Evolutionary conservation across 1,140 invertebrate genomes (phyloP).

Genomic region (Macrocentrus cingulum): DNA sequence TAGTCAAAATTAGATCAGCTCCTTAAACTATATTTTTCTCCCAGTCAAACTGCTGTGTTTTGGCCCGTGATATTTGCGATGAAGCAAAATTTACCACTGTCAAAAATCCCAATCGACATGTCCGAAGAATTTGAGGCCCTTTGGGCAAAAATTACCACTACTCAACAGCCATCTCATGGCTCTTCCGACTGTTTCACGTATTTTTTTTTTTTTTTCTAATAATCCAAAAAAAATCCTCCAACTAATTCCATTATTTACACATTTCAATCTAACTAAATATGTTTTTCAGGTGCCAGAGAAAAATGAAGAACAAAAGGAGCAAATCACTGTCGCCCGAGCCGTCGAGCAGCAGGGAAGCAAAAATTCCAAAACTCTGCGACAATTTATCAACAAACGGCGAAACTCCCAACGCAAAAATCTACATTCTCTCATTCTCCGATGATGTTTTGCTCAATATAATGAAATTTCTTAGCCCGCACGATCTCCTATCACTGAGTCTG

Average conservation of each 20-base stretch:
- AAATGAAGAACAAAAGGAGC: slow-evolving; percentile 42
- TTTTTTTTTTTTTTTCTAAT: too few relatives aligned
- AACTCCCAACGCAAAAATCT: not conserved
- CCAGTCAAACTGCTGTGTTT: not conserved
- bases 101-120: slow-evolving; percentile 1
- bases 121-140: slow-evolving; percentile 3
- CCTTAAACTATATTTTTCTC: slow-evolving; percentile 2
- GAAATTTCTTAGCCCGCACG: slow-evolving; percentile 55
- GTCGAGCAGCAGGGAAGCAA: slow-evolving; percentile 38
- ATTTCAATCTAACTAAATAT: too few relatives aligned
- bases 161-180: slow-evolving; percentile 1
- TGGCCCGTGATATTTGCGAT: not conserved
- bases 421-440: slow-evolving; percentile 54
- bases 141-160: slow-evolving; percentile 8
- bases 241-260: too few relatives aligned
- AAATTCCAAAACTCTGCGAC: slow-evolving; percentile 35
- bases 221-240: too few relatives aligned
- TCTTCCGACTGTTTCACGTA: slow-evolving; percentile 13
- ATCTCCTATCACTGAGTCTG: slow-evolving; percentile 58
- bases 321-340: slow-evolving; percentile 46
- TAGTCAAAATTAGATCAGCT: slow-evolving; percentile 24
- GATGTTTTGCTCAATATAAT: slow-evolving; percentile 61
- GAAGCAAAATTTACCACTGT: not conserved
- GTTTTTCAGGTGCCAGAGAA: slow-evolving; percentile 28
- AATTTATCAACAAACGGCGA: slow-evolving; percentile 6